Percentiles rank a stretch among this genome's conserved stretches.
Evolutionary conservation across 2,888 invertebrate species (phyloP).

Genomic region (Alsophila aescularia): DNA sequence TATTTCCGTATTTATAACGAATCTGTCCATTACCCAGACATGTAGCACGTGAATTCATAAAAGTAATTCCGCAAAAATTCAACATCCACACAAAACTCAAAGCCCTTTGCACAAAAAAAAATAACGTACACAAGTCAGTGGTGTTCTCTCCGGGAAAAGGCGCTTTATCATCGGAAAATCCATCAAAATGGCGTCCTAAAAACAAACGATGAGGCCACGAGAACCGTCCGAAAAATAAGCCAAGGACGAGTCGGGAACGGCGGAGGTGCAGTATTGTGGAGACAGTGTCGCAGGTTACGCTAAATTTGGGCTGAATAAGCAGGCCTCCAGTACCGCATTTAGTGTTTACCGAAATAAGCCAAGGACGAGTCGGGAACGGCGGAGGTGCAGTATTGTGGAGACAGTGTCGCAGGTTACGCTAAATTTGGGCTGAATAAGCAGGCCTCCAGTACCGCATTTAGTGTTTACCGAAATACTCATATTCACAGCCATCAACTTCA

Average conservation of each 20-base stretch:
- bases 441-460: neutral
- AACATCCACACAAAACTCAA: conserved; percentile 39
- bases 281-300: neutral
- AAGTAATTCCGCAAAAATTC: conserved; percentile 24
- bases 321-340: neutral
- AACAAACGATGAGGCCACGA: conserved; percentile 47
- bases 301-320: neutral
- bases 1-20: conserved; percentile 10
- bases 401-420: neutral
- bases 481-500: no score
- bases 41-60: conserved; percentile 20
- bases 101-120: conserved; percentile 38
- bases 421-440: neutral
- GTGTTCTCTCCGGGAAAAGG: conserved; percentile 16
- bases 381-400: neutral
- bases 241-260: conserved; percentile 33
- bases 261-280: neutral
- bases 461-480: no score
- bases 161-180: conserved; percentile 51
- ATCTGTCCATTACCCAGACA: conserved; percentile 10
- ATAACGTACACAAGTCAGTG: conserved; percentile 20
- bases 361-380: conserved; percentile 31
- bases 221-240: conserved; percentile 37
- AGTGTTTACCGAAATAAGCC: conserved; percentile 39
- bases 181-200: conserved; percentile 43